These are phyloP conservation scores for Flexamia atlantica DNA, from an alignment of 2,888 invertebrate genomes.

Conservation along the genomic window DNA sequence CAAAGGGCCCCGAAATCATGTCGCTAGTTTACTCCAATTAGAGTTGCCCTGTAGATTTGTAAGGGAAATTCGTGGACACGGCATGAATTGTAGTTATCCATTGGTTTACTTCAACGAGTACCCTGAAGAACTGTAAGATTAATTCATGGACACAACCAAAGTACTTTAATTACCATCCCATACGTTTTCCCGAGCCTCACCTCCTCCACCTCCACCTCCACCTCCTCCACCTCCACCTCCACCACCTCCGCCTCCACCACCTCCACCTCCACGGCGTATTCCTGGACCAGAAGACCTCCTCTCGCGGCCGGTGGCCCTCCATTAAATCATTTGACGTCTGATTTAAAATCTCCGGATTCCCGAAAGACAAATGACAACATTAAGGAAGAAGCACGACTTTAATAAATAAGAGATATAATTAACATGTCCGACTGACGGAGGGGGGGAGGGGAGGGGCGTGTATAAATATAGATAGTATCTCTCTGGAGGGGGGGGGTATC, in stretches of 20 bases:
- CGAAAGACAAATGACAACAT: conserved; percentile 57
- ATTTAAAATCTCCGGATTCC: conserved; percentile 54
- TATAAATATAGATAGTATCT: conserved; percentile 53
- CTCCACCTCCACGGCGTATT: not conserved
- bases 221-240: not conserved
- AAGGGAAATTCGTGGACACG: too few species aligned
- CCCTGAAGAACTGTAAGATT: too few species aligned
- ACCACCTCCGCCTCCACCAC: not conserved
- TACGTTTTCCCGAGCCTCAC: too few species aligned
- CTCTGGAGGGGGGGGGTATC: not conserved
- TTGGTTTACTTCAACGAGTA: too few species aligned
- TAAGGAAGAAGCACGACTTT: conserved; percentile 57
- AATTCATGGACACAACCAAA: too few species aligned
- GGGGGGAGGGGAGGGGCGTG: conserved; percentile 26
- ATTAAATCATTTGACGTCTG: conserved; percentile 56
- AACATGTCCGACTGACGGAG: conserved; percentile 39
- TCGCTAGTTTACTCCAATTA: too few species aligned
- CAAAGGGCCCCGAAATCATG: too few species aligned
- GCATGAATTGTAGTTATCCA: too few species aligned
- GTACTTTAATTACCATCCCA: too few species aligned
- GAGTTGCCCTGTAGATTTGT: too few species aligned
- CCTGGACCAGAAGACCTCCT: too few species aligned
- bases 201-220: not conserved
- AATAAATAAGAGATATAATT: conserved; percentile 58
- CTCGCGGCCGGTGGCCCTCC: conserved; percentile 27